Base-by-base conservation (phyloP, 2,113 vertebrate genomes). In the Otolemur garnettii region DNA sequence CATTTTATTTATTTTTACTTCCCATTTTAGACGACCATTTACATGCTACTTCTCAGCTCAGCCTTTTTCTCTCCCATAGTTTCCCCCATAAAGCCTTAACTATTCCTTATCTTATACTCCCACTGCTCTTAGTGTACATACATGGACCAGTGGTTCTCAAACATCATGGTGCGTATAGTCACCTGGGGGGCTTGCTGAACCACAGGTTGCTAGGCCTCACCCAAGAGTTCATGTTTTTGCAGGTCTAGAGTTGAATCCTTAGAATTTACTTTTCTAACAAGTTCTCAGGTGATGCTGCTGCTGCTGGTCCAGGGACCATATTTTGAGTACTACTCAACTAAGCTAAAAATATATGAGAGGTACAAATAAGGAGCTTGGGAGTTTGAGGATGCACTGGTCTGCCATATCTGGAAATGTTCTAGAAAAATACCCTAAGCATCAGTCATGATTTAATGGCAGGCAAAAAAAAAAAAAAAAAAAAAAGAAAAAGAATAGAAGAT, bases 381-480 rank as follows among this genome's bases (percentile, higher is more conserved):
- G 22, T 19, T 81, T 81, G 38, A 72, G 17, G 15, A 62, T 90
- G 2, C 12, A 15, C 71, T 87, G 75, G 7, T 60, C 5, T 90
- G 79, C 19, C 62, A 81, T n/a, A 77, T 19, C 18, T 86, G n/a
- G 33, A 69, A 77, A 95, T 66, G 14, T 62, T 87, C 38, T 93
- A 60, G 75, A 75, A 82, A 92, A 79, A 35, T 82, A 60, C 35
- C 68, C 6, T 19, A 82, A 35, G 17, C 79, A 92, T 93, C 38
- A 88, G n/a, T 26, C 2, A 24, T 66, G n/a, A 96, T 22, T 95
- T 87, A 97, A 80, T 21, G 10, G 19, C 4, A 85, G 22, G 19
- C 26, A 83, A 86, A 87, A 94, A 88, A 75, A 50, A 50, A 50
- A 45, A 45, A 45, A 50, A 50, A 50, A 45, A 45, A 45, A 45